Conservation (phyloP, 2,888 invertebrate species). For the Pyrocoelia pectoralis region DNA sequence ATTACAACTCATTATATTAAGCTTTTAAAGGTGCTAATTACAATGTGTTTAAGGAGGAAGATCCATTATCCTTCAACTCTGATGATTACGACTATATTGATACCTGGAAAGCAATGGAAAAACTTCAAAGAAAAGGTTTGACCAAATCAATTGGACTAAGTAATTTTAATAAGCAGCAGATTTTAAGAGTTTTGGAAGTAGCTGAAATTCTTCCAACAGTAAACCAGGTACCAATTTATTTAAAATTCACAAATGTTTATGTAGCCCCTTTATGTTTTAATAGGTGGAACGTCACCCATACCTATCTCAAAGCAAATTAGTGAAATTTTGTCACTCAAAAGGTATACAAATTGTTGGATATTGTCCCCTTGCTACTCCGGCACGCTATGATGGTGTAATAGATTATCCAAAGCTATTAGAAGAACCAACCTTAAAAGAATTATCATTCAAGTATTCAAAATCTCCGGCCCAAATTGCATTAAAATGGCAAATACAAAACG, state of each 20-base stretch:
- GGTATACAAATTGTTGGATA: constrained; percentile 78
- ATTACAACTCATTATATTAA: too few species aligned
- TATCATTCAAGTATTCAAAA: constrained; percentile 70
- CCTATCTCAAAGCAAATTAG: constrained; percentile 70
- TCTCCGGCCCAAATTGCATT: constrained; percentile 73
- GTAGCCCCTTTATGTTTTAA: not conserved
- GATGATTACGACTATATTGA: constrained; percentile 69
- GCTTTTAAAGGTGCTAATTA: constrained; percentile 50
- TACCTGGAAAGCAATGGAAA: constrained; percentile 80
- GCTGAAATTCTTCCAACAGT: constrained; percentile 72
- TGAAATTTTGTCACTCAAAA: constrained; percentile 70
- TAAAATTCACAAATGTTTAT: not conserved
- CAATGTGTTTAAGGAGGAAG: not conserved
- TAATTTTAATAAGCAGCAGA: constrained; percentile 82
- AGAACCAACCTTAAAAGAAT: constrained; percentile 50
- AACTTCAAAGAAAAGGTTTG: constrained; percentile 70
- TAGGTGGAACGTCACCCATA: constrained; percentile 71
- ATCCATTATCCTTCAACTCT: not conserved
- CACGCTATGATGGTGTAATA: constrained; percentile 71
- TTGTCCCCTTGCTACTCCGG: constrained; percentile 82
- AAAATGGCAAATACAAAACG: constrained; percentile 19
- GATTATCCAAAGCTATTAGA: not conserved
- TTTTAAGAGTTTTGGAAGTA: constrained; percentile 71
- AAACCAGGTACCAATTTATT: constrained; percentile 61
- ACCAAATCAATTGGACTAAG: constrained; percentile 80